Percentiles rank a stretch among this genome's conserved stretches.
Evolutionary conservation across 2,113 vertebrate genomes (phyloP).

Genomic region (Piprites chloris): DNA sequence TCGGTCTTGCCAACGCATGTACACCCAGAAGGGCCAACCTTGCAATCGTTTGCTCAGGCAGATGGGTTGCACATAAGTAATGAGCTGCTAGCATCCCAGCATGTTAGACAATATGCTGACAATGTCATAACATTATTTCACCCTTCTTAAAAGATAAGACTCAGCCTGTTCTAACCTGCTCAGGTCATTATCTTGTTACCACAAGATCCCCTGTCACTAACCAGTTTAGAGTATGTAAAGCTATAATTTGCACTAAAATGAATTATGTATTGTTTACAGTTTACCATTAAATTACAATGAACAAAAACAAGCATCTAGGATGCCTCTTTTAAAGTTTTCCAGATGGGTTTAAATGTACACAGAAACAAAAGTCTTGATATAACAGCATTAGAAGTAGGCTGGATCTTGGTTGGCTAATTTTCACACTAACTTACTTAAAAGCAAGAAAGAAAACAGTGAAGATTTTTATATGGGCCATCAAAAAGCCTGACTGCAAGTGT

Average conservation of each 20-base stretch:
- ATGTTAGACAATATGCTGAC: constrained; percentile 57
- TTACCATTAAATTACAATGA: constrained; percentile 38
- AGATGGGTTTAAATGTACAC: neutral
- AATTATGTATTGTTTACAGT: constrained; percentile 52
- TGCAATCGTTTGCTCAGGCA: constrained; percentile 2
- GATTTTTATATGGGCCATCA: constrained; percentile 80
- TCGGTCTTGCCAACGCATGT: neutral
- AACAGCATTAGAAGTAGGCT: neutral
- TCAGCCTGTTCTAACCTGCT: constrained; percentile 41
- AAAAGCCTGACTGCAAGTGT: constrained; percentile 82
- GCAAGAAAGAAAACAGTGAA: constrained; percentile 69
- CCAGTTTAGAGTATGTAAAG: constrained; percentile 17
- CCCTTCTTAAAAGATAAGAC: constrained; percentile 41
- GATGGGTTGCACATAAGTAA: constrained; percentile 32
- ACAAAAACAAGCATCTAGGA: neutral
- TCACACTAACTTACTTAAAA: constrained; percentile 72
- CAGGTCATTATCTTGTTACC: constrained; percentile 55
- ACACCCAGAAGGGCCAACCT: neutral
- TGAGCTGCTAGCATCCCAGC: constrained; percentile 34
- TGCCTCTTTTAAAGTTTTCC: neutral
- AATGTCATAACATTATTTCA: constrained; percentile 63
- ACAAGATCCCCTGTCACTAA: constrained; percentile 47
- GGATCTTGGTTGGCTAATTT: constrained; percentile 25
- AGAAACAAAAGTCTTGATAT: neutral
- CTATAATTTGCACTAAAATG: constrained; percentile 55